Conservation (phyloP, 2,797 vertebrate species). For the Bryconaethiops microstoma region DNA sequence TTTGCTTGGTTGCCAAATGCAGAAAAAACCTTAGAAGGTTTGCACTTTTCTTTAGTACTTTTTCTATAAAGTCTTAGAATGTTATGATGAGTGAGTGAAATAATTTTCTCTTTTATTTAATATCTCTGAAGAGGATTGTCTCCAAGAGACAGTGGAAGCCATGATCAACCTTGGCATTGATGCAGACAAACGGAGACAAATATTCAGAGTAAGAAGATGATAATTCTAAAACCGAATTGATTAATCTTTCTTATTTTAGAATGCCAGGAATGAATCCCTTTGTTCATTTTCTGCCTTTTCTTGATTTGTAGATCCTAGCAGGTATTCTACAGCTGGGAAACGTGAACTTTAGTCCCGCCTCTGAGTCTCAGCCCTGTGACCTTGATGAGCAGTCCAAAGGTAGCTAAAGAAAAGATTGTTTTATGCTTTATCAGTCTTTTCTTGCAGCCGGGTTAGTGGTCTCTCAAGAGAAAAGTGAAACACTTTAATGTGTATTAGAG, state of each 20-base stretch:
- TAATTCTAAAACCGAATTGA: neutral
- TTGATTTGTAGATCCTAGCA: slow-evolving; percentile 81
- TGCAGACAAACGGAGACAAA: slow-evolving; percentile 76
- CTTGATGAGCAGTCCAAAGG: slow-evolving; percentile 79
- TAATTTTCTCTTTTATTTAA: slow-evolving; percentile 23
- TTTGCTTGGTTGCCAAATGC: slow-evolving; percentile 91
- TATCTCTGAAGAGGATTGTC: slow-evolving; percentile 85
- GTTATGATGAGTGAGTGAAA: neutral
- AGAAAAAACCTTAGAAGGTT: slow-evolving; percentile 86
- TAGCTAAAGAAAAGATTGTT: slow-evolving; percentile 56
- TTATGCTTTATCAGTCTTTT: neutral
- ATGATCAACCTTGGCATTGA: slow-evolving; percentile 91
- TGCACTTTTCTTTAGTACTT: neutral
- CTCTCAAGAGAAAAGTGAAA: neutral
- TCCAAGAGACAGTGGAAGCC: slow-evolving; percentile 86
- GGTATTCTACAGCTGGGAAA: slow-evolving; percentile 93
- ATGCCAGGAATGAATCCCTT: neutral
- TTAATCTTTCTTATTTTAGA: neutral
- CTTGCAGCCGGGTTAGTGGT: neutral
- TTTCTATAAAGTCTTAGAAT: neutral
- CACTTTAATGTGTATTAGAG: neutral
- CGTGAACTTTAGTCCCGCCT: slow-evolving; percentile 76
- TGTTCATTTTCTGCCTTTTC: neutral
- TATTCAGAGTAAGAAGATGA: slow-evolving; percentile 86
- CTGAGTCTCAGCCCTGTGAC: slow-evolving; percentile 84